Evolutionary conservation across 2,888 invertebrate genomes (phyloP), one percentile per base, ranked within the genome.

Genomic region (Yponomeuta malinellus): DNA sequence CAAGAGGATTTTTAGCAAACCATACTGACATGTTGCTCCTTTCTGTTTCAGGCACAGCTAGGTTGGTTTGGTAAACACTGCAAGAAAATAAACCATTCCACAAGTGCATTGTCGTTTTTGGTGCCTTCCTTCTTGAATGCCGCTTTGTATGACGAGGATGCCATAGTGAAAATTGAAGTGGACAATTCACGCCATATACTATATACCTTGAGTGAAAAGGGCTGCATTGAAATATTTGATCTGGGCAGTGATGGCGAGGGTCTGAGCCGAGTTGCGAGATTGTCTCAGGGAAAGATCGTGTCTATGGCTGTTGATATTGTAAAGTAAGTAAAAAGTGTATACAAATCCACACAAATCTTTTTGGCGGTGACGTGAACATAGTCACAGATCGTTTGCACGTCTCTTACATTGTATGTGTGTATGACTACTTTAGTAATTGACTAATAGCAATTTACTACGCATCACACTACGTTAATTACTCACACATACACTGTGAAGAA

Each of bases 1-100:
- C 2, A 37, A 37, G 37, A 37, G 2, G 9, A n/a, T 31, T 64
- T 31, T 64, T 64, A 8, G 10, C 10, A 23, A 5, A 23, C 23
- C 3, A n/a, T 4, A n/a, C 10, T 9, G 2, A 64, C 4, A 8
- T 15, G 2, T 64, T 65, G 59, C 12, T 67, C 23, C 12, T 65
- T 48, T 65, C 31, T 43, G 48, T 84, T 90, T 69, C 83, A 95
- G 95, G 95, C 95, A 68, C 96, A 96, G 86, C 93, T 96, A 76
- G 97, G 97, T 74, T 99, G 98, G 98, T 98, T 98, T 88, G 97
- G 98, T 31, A 97, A 97, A 86, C 96, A 98, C 76, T 99, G 98
- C 85, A 96, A 96, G 85, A 99, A 98, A 93, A 94, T 98, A 1
- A 99, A 99, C 86, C 97, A 98, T 83, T 98, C 99, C 0, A 97